phyloP scores from a whole-genome alignment of 2,888 invertebrate species.

The Lacanobia wlatinum region DNA sequence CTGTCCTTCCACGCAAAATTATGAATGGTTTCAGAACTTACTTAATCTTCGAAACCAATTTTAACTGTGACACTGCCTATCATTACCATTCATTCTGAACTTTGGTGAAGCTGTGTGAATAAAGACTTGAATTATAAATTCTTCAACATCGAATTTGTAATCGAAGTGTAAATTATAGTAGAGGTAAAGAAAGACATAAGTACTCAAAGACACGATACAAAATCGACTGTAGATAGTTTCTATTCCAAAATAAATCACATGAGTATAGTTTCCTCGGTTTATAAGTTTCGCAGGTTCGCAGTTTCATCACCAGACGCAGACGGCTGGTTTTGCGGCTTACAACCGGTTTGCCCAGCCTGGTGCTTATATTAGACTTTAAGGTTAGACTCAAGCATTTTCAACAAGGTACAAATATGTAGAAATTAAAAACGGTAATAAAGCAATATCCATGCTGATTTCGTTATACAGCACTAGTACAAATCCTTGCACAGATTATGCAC shows the following conservation, averaged over 20 bases:
- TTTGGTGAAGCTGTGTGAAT: constrained; percentile 24
- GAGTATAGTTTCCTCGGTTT: constrained; percentile 9
- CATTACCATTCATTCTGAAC: constrained; percentile 23
- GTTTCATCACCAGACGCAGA: constrained; percentile 16
- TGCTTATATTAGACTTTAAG: constrained; percentile 28
- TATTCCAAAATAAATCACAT: background rate
- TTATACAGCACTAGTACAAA: constrained; percentile 4
- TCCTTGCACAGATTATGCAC: constrained; percentile 34
- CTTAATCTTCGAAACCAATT: background rate
- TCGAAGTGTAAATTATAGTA: background rate
- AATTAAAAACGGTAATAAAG: background rate
- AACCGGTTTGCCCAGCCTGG: constrained; percentile 28
- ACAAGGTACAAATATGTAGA: constrained; percentile 4
- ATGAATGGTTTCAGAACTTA: background rate
- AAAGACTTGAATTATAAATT: background rate
- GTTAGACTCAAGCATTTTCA: constrained; percentile 23
- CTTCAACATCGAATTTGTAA: background rate
- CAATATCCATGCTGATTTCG: constrained; percentile 6
- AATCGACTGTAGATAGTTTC: background rate
- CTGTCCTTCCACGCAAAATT: constrained; percentile 17
- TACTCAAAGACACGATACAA: background rate
- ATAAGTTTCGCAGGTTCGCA: constrained; percentile 33
- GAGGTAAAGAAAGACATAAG: background rate
- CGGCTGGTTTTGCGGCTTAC: constrained; percentile 30
- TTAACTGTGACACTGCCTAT: background rate